phyloP scores from a whole-genome alignment of 1,140 invertebrate species.

The Camponotus vicinus region DNA sequence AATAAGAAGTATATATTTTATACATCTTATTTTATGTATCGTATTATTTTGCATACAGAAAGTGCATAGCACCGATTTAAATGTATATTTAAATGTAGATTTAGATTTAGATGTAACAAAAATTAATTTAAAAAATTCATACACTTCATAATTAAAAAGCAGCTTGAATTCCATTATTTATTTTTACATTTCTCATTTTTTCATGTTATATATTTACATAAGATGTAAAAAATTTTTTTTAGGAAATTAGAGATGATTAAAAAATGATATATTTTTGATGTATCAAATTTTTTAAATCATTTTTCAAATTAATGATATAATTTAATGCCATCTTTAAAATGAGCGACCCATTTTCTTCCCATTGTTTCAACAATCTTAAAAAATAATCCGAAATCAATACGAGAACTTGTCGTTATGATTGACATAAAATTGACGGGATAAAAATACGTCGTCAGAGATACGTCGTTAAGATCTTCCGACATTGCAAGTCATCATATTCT shows the following conservation, averaged over 20 bases:
- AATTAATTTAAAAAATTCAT: not conserved
- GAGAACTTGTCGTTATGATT: constrained; percentile 3
- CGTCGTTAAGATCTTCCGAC: not conserved
- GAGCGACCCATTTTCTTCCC: not conserved
- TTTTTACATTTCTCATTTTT: not conserved
- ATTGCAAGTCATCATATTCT: constrained; percentile 9
- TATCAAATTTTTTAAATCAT: not conserved
- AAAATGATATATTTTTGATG: not conserved
- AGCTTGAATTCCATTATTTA: not conserved
- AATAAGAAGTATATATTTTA: constrained; percentile 40
- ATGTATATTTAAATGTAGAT: not conserved
- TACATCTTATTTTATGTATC: not conserved
- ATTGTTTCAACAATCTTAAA: not conserved
- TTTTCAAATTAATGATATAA: not conserved
- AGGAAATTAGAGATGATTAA: not conserved
- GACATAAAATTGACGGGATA: not conserved
- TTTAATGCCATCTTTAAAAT: not conserved
- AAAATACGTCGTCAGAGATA: not conserved
- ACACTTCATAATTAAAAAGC: not conserved
- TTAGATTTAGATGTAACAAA: not conserved
- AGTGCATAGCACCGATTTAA: not conserved
- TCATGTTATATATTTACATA: not conserved
- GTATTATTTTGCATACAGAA: not conserved
- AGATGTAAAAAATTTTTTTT: not conserved
- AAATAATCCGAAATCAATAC: not conserved